phyloP scores from a whole-genome alignment of 1,140 invertebrate species.

The Himalopsyche phryganea region DNA sequence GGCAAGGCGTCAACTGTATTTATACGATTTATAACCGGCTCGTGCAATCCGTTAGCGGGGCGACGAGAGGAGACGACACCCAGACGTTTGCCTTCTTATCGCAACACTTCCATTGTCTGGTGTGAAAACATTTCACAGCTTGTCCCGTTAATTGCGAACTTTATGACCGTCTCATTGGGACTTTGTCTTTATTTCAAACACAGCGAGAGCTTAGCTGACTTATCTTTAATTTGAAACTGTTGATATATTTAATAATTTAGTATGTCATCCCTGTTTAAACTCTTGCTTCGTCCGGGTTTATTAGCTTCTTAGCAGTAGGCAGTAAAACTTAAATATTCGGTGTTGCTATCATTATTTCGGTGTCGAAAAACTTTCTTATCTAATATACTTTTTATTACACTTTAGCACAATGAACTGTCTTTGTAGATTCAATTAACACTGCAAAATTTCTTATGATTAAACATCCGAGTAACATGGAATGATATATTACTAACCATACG shows the following conservation, averaged over 20 bases:
- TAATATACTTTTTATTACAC: too few species aligned
- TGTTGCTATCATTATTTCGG: too few species aligned
- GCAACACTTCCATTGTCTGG: slow-evolving; percentile 3
- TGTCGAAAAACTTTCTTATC: too few species aligned
- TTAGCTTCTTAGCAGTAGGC: too few species aligned
- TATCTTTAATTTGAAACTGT: neutral
- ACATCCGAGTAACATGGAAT: too few species aligned
- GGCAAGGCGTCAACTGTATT: too few species aligned
- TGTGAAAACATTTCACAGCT: slow-evolving; percentile 20
- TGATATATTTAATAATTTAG: neutral
- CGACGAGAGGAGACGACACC: neutral
- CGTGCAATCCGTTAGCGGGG: neutral
- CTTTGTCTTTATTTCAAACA: too few species aligned
- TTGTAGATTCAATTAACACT: too few species aligned
- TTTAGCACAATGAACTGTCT: too few species aligned
- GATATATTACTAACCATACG: too few species aligned
- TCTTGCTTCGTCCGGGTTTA: neutral
- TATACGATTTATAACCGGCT: slow-evolving; percentile 2
- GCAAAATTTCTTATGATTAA: too few species aligned
- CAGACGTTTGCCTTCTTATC: neutral
- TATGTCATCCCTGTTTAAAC: neutral
- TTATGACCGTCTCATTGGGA: slow-evolving; percentile 7
- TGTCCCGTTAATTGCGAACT: slow-evolving; percentile 17
- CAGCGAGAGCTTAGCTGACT: neutral
- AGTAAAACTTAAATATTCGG: too few species aligned